These are phyloP conservation scores for Hippasteria phrygiana DNA, from an alignment of 53 echinoderm and acorn worm species.

Conservation along the genomic window DNA sequence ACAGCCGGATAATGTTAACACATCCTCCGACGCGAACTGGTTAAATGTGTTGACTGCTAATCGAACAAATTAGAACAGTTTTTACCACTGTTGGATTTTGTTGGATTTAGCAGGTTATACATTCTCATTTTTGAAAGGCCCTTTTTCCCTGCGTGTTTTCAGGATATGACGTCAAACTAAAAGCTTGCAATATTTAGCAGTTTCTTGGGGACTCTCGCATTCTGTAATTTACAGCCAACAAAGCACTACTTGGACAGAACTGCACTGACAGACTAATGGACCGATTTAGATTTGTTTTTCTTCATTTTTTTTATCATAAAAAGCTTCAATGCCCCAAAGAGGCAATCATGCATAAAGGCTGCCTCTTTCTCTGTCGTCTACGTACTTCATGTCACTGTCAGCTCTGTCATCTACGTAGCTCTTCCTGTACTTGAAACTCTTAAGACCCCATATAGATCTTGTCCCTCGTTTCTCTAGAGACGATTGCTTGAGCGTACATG, in stretches of 20 bases:
- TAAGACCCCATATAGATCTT: not conserved
- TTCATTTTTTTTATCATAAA: not conserved
- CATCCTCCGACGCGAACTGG: too few species aligned
- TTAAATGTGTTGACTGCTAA: too few species aligned
- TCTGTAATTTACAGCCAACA: constrained; percentile 10
- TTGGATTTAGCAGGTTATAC: too few species aligned
- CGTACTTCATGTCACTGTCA: not conserved
- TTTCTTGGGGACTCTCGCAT: too few species aligned
- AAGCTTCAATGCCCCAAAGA: constrained; percentile 12
- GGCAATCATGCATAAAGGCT: constrained; percentile 1
- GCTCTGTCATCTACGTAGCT: not conserved
- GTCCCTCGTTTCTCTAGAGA: not conserved
- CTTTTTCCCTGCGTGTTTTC: too few species aligned
- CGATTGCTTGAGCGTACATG: not conserved
- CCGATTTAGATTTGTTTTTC: not conserved
- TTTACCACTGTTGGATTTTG: too few species aligned
- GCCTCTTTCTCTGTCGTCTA: constrained; percentile 1
- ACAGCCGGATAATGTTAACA: too few species aligned
- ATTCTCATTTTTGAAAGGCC: too few species aligned
- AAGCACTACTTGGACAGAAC: not conserved
- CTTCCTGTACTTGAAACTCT: not conserved
- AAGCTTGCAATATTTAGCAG: too few species aligned
- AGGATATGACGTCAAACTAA: too few species aligned
- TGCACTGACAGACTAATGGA: not conserved
- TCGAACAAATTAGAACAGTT: too few species aligned